A percentile compares a stretch with the other conserved stretches of the same genome.
phyloP scores from a whole-genome alignment of 92 coral and sea anemone genomes.

The Bergia sp. region DNA sequence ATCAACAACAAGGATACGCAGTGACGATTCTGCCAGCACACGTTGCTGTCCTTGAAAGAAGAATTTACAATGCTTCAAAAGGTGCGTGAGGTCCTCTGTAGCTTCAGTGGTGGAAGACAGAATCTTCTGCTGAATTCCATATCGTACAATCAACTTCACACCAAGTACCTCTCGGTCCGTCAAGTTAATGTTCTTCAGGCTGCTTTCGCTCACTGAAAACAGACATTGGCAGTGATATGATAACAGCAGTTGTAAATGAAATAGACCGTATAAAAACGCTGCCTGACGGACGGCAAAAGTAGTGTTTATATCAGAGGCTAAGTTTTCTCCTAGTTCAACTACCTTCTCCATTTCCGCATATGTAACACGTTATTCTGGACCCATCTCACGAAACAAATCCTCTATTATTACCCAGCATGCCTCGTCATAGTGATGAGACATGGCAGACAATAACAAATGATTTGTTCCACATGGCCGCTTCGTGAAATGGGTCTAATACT shows the following conservation, averaged over 20 bases:
- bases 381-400: too few relatives aligned
- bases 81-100: slow-evolving; percentile 79
- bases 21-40: slow-evolving; percentile 66
- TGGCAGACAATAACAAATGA: too few relatives aligned
- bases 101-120: slow-evolving; percentile 86
- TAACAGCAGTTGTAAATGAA: too few relatives aligned
- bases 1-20: slow-evolving; percentile 81
- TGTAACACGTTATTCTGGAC: too few relatives aligned
- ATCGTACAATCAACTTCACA: slow-evolving; percentile 88
- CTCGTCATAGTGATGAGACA: too few relatives aligned
- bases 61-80: slow-evolving; percentile 92
- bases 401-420: too few relatives aligned
- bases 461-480: too few relatives aligned
- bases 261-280: too few relatives aligned
- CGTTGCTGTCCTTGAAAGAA: slow-evolving; percentile 94
- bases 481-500: too few relatives aligned
- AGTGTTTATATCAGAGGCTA: not conserved
- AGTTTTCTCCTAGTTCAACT: too few relatives aligned
- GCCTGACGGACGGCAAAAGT: not conserved
- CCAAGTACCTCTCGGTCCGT: slow-evolving; percentile 88
- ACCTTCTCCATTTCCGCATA: too few relatives aligned
- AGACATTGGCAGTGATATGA: not conserved
- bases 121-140: slow-evolving; percentile 88
- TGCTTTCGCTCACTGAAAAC: slow-evolving; percentile 87
- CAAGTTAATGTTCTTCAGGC: slow-evolving; percentile 87